Evolutionary conservation across 2,888 invertebrate genomes (phyloP), one percentile per base, ranked within the genome.

Genomic region (Entomobrya proxima): DNA sequence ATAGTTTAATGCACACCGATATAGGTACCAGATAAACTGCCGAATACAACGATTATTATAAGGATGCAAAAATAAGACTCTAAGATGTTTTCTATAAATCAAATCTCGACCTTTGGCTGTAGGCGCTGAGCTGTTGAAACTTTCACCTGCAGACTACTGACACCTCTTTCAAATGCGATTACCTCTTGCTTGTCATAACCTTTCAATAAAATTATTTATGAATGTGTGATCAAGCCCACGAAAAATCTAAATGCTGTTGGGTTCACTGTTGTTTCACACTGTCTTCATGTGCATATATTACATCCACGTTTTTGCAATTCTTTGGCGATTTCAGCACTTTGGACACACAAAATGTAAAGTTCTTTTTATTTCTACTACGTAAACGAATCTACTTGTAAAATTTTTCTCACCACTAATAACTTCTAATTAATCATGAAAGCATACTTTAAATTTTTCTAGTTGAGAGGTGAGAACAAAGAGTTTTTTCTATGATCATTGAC

Each of bases 41-140:
- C n/a, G n/a, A n/a, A n/a, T n/a, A n/a, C n/a, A n/a, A n/a, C 44
- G 9, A 40, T 40, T 40, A 15, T 37, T 40, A 21, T 11, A 15
- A 18, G 18, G n/a, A 32, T 24, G 76, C 76, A 58, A 24, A 55
- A 58, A 21, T 40, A 24, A 58, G 24, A 35, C 40, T 61, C 58
- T 37, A 77, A 77, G 24, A 24, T 79, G 72, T 72, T 6, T 9
- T 61, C 47, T 61, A 82, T 82, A 82, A 82, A 82, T 82, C 81
- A 82, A 82, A 82, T 40, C 81, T 64, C 81, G 74, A 82, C 81
- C 81, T 82, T 82, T 82, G 61, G 61, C 81, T 82, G 81, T 44
- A 27, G 81, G 81, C 81, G 81, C 81, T 82, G 81, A 82, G 81
- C 58, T 82, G 81, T 82, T 82, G 81, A 82, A 82, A 58, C 81